Evolutionary conservation across 1,140 invertebrate genomes (phyloP).

Genomic region (Lordiphosa mommai): DNA sequence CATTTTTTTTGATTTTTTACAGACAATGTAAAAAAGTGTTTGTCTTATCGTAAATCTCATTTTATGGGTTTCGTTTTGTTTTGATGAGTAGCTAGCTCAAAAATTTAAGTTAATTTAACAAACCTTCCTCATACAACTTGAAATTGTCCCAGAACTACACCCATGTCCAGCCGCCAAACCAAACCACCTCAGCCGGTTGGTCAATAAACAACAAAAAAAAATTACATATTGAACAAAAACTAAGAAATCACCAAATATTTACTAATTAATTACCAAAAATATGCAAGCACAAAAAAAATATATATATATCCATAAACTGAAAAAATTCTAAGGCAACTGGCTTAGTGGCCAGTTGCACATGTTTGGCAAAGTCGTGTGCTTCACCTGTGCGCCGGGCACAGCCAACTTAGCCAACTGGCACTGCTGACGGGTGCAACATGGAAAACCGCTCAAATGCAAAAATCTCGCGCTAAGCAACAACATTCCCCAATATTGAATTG

Average conservation of each 20-base stretch:
- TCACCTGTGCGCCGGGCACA: constrained; percentile 42
- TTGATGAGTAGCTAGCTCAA: no score
- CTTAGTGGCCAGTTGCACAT: constrained; percentile 22
- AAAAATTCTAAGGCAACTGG: constrained; percentile 52
- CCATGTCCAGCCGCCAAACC: constrained; percentile 35
- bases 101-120: no score
- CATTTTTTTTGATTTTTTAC: no score
- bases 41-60: no score
- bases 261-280: constrained; percentile 72
- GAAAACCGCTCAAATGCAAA: constrained; percentile 68
- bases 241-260: constrained; percentile 44
- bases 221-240: no score
- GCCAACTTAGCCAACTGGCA: neutral
- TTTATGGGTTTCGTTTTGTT: no score
- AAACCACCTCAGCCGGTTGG: constrained; percentile 53
- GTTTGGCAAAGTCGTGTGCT: constrained; percentile 33
- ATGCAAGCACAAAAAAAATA: constrained; percentile 34
- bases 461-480: constrained; percentile 58
- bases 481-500: constrained; percentile 65
- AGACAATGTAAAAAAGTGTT: no score
- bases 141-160: constrained; percentile 21
- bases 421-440: constrained; percentile 48
- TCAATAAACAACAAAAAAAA: constrained; percentile 52
- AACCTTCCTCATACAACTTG: constrained; percentile 10
- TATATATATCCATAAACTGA: constrained; percentile 16